These are phyloP conservation scores for Pachycephus smyrnensis DNA, from an alignment of 2,888 invertebrate species.

Conservation along the genomic window DNA sequence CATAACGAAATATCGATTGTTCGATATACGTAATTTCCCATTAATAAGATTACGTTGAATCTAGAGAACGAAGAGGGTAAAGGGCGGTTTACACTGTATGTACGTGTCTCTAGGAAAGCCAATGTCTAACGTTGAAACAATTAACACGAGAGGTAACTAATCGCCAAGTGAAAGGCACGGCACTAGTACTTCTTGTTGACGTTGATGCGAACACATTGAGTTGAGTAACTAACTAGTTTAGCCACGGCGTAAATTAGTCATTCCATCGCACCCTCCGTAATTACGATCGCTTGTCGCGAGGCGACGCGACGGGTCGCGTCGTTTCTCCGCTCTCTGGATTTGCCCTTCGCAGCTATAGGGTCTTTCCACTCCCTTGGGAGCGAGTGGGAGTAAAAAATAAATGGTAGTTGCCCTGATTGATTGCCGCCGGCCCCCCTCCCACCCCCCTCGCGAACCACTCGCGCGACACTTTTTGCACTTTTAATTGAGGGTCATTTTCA, in stretches of 20 bases:
- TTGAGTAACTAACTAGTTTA: conserved; percentile 30
- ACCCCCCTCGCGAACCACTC: conserved; percentile 23
- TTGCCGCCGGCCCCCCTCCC: conserved; percentile 35
- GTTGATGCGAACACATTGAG: conserved; percentile 27
- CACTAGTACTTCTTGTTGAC: conserved; percentile 28
- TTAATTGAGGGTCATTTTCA: conserved; percentile 48
- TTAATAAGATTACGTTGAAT: background rate
- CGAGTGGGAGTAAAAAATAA: conserved; percentile 36
- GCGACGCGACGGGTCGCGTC: background rate
- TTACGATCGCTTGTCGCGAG: conserved; percentile 45
- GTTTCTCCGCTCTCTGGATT: conserved; percentile 28
- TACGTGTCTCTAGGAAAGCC: background rate
- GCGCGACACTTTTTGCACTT: conserved; percentile 29
- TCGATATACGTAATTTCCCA: background rate
- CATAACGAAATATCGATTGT: background rate
- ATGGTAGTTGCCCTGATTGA: conserved; percentile 44
- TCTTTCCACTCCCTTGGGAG: conserved; percentile 13
- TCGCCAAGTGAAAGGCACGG: background rate
- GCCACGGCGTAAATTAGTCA: conserved; percentile 30
- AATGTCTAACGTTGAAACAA: background rate
- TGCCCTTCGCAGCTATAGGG: conserved; percentile 9
- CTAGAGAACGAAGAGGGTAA: background rate
- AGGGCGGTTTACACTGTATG: background rate
- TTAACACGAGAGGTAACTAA: background rate
- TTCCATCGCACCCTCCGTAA: conserved; percentile 35